Evolutionary conservation across 2,113 vertebrate genomes (phyloP).

Genomic region (Girardinichthys multiradiatus): DNA sequence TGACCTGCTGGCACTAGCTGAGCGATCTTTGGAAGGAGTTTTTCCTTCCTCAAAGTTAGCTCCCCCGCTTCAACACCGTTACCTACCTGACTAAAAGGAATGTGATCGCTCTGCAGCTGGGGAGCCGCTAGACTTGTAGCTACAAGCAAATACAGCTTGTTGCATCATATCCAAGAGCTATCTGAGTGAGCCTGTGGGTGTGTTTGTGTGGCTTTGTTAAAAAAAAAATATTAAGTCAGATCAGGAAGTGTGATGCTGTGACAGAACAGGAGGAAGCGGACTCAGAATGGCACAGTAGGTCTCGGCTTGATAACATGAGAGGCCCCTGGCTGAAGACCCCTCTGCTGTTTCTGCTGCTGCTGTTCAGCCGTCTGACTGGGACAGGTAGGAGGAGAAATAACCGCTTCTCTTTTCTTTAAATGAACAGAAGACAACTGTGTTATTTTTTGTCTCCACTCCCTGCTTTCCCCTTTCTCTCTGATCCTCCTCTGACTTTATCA

Average conservation of each 20-base stretch:
- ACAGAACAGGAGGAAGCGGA: constrained; percentile 48
- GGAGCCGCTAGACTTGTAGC: constrained; percentile 72
- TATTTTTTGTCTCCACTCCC: constrained; percentile 15
- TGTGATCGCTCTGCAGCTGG: constrained; percentile 52
- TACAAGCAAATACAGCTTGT: constrained; percentile 86
- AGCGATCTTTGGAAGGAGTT: constrained; percentile 5
- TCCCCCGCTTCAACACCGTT: constrained; percentile 8
- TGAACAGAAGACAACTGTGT: constrained; percentile 1
- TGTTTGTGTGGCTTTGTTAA: constrained; percentile 18
- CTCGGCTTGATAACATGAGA: constrained; percentile 60
- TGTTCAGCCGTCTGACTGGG: constrained; percentile 32
- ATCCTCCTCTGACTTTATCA: background rate
- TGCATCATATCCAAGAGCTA: constrained; percentile 89
- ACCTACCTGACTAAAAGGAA: constrained; percentile 64
- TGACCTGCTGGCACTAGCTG: constrained; percentile 4
- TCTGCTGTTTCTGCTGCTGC: constrained; percentile 60
- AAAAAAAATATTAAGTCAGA: constrained; percentile 76
- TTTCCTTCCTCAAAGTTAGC: constrained; percentile 36
- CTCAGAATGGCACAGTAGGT: constrained; percentile 73
- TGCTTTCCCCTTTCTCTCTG: constrained; percentile 7
- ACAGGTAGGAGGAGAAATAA: constrained; percentile 73
- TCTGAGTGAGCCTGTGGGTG: constrained; percentile 54
- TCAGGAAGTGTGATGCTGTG: constrained; percentile 86
- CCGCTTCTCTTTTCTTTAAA: background rate
- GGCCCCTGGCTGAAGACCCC: constrained; percentile 62